Conservation (phyloP, 2,113 vertebrate species). For the Parotia lawesii region DNA sequence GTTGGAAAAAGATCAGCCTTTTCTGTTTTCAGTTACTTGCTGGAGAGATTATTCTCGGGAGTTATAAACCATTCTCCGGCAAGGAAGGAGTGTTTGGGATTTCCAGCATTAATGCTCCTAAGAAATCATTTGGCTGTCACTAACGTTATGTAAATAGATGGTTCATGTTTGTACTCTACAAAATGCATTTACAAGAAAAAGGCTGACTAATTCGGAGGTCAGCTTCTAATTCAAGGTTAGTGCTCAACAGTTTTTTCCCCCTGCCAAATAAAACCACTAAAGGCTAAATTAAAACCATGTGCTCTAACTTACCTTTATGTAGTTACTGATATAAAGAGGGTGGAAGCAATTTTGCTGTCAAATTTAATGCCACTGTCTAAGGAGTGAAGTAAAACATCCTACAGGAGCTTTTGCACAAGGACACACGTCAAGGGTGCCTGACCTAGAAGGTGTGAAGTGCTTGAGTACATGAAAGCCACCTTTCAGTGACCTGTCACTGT, state of each 20-base stretch:
- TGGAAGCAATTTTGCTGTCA: conserved; percentile 7
- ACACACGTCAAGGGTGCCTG: neutral
- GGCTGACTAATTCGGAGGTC: conserved; percentile 39
- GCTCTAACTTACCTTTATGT: conserved; percentile 26
- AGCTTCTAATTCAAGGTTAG: conserved; percentile 60
- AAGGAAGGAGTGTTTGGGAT: conserved; percentile 33
- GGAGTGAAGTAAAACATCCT: neutral
- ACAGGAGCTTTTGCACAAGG: neutral
- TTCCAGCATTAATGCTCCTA: conserved; percentile 30
- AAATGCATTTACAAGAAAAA: conserved; percentile 57
- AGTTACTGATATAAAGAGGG: conserved; percentile 17
- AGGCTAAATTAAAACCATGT: conserved; percentile 40
- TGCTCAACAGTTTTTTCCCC: neutral
- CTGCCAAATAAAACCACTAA: conserved; percentile 35
- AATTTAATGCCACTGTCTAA: neutral
- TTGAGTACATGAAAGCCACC: neutral
- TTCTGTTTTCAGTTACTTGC: neutral
- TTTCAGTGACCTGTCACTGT: neutral
- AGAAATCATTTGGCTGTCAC: conserved; percentile 53
- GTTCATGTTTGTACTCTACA: conserved; percentile 45
- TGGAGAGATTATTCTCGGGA: neutral
- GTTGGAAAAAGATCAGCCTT: neutral
- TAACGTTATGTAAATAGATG: conserved; percentile 39
- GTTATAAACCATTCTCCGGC: conserved; percentile 1
- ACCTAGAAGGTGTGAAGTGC: neutral